Evolutionary conservation across 1,140 invertebrate species (phyloP).

Genomic region (Drosophila lini): DNA sequence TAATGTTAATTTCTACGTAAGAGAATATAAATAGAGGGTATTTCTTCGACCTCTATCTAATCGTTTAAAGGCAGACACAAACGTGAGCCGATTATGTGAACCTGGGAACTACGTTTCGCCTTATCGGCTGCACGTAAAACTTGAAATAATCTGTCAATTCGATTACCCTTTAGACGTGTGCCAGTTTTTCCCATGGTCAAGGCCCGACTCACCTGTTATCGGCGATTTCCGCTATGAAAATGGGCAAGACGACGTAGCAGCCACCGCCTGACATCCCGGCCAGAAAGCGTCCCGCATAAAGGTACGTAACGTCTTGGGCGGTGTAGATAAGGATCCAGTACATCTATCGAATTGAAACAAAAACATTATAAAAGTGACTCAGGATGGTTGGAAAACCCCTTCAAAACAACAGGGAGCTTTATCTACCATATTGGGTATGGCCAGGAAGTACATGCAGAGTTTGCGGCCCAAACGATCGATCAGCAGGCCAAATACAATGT

Average conservation of each 20-base stretch:
- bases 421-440: constrained; percentile 71
- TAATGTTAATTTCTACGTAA: background rate
- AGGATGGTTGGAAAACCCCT: constrained; percentile 19
- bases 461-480: constrained; percentile 70
- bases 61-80: constrained; percentile 14
- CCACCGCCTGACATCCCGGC: constrained; percentile 80
- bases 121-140: constrained; percentile 53
- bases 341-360: constrained; percentile 24
- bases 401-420: background rate
- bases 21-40: background rate
- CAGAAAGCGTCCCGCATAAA: constrained; percentile 82
- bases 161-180: background rate
- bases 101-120: background rate
- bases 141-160: constrained; percentile 41
- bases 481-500: constrained; percentile 61
- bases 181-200: background rate
- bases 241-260: constrained; percentile 64
- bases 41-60: constrained; percentile 30
- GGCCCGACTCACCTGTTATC: constrained; percentile 65
- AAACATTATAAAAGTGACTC: constrained; percentile 13
- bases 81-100: background rate
- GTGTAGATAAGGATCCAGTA: constrained; percentile 74
- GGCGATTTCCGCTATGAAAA: constrained; percentile 74
- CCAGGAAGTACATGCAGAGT: constrained; percentile 67
- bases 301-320: constrained; percentile 65